phyloP scores from a whole-genome alignment of 2,888 invertebrate species.

The Rhagium mordax region DNA sequence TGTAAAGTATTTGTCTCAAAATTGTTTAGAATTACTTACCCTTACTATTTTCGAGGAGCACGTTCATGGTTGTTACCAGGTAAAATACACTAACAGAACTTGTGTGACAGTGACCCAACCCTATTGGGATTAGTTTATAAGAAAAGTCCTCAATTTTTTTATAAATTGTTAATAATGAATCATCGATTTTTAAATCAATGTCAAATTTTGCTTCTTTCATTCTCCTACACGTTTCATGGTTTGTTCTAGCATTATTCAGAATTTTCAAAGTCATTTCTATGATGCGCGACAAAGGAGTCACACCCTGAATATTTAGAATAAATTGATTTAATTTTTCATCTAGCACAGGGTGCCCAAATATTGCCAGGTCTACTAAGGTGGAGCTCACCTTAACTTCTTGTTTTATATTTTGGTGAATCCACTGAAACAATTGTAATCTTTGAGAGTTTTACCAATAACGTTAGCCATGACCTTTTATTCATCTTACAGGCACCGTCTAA shows the following conservation, averaged over 20 bases:
- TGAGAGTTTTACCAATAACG: too few relatives aligned
- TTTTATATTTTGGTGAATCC: constrained; percentile 68
- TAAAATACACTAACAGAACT: constrained; percentile 72
- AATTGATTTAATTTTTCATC: constrained; percentile 71
- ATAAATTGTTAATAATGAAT: constrained; percentile 62
- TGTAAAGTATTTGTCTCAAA: too few relatives aligned
- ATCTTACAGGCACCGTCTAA: too few relatives aligned
- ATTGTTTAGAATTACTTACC: too few relatives aligned
- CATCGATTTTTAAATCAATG: constrained; percentile 61
- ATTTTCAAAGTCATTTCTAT: constrained; percentile 57
- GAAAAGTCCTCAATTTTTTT: constrained; percentile 63
- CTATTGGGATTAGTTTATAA: constrained; percentile 58
- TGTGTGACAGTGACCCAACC: constrained; percentile 69
- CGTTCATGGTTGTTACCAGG: constrained; percentile 73
- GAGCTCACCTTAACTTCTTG: constrained; percentile 70
- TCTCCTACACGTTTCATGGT: constrained; percentile 28
- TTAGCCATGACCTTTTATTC: too few relatives aligned
- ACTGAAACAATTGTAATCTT: constrained; percentile 69
- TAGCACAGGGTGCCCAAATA: constrained; percentile 77
- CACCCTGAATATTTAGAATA: constrained; percentile 71
- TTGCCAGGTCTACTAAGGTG: constrained; percentile 74
- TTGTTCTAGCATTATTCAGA: constrained; percentile 47
- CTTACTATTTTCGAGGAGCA: constrained; percentile 71
- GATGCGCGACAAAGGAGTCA: constrained; percentile 50
- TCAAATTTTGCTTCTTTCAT: constrained; percentile 55